Percentiles rank a stretch among this genome's conserved stretches.
Evolutionary conservation across 2,113 vertebrate species (phyloP).

Genomic region (Pedionomus torquatus): DNA sequence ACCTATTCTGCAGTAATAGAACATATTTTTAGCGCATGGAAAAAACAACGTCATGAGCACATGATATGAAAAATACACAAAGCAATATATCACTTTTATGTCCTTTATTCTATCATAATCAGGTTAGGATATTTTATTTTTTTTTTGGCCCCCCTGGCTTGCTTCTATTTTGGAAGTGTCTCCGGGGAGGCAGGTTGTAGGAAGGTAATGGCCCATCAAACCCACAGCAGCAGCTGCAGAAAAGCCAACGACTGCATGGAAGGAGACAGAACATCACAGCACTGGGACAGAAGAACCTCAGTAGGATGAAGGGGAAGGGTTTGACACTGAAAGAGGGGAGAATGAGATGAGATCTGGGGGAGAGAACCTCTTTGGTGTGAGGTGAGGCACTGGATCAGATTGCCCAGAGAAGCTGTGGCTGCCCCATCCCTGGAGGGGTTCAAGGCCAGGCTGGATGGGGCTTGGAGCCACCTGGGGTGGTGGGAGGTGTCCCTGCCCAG

Average conservation of each 20-base stretch:
- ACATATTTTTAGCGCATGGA: conserved; percentile 57
- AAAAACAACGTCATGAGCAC: background rate
- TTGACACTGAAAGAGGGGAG: too few relatives aligned
- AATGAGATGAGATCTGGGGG: too few relatives aligned
- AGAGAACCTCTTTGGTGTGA: too few relatives aligned
- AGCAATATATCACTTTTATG: conserved; percentile 7
- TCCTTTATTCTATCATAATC: background rate
- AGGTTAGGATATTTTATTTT: background rate
- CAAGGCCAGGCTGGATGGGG: too few relatives aligned
- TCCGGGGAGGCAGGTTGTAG: background rate
- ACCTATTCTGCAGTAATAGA: background rate
- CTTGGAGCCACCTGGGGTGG: too few relatives aligned
- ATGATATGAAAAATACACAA: background rate
- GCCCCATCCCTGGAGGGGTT: too few relatives aligned
- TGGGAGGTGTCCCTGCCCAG: too few relatives aligned
- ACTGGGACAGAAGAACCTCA: background rate
- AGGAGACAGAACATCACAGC: background rate
- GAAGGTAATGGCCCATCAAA: background rate
- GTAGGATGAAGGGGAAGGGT: background rate
- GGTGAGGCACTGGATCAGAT: too few relatives aligned
- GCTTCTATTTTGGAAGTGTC: background rate
- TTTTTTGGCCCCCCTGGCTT: accelerated
- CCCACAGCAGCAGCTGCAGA: background rate
- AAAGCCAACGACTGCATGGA: accelerated
- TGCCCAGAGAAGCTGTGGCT: too few relatives aligned